Conservation (phyloP, 1,140 invertebrate genomes). For the Goniozus legneri region DNA sequence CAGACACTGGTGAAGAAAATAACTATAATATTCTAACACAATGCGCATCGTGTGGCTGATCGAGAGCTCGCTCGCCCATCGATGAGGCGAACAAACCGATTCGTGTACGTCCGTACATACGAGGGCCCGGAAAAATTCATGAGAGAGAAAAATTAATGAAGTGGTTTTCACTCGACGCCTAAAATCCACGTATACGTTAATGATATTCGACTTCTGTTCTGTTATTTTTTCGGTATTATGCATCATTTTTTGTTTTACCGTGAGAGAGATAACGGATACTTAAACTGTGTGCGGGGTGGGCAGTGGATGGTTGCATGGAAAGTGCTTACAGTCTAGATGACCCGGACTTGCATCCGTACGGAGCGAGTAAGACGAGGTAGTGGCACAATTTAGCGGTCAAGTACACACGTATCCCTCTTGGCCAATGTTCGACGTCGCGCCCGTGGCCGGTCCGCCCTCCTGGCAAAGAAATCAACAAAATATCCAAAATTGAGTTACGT, state of each 20-base stretch:
- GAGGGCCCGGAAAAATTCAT: too few species aligned
- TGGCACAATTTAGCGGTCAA: slow-evolving; percentile 32
- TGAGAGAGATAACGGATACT: slow-evolving; percentile 3
- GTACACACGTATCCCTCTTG: slow-evolving; percentile 47
- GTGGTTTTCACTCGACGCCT: too few species aligned
- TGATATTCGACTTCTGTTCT: too few species aligned
- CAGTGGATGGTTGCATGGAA: slow-evolving; percentile 43
- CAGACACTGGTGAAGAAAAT: background rate
- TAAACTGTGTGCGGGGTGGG: slow-evolving; percentile 30
- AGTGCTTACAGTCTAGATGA: slow-evolving; percentile 44
- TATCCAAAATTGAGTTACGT: too few species aligned
- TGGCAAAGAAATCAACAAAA: too few species aligned
- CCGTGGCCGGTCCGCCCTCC: slow-evolving; percentile 32
- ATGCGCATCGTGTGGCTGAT: too few species aligned
- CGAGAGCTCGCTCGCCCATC: too few species aligned
- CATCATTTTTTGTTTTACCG: slow-evolving; percentile 9
- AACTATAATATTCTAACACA: too few species aligned
- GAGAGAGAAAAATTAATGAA: too few species aligned
- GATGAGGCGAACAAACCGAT: too few species aligned
- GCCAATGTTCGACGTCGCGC: slow-evolving; percentile 32
- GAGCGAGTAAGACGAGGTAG: slow-evolving; percentile 26
- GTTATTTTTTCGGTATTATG: slow-evolving; percentile 1
- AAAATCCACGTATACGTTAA: too few species aligned
- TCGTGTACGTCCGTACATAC: too few species aligned
- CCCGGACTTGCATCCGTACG: slow-evolving; percentile 35